Base-by-base conservation (phyloP, 2,113 vertebrate genomes). In the Mirounga angustirostris region DNA sequence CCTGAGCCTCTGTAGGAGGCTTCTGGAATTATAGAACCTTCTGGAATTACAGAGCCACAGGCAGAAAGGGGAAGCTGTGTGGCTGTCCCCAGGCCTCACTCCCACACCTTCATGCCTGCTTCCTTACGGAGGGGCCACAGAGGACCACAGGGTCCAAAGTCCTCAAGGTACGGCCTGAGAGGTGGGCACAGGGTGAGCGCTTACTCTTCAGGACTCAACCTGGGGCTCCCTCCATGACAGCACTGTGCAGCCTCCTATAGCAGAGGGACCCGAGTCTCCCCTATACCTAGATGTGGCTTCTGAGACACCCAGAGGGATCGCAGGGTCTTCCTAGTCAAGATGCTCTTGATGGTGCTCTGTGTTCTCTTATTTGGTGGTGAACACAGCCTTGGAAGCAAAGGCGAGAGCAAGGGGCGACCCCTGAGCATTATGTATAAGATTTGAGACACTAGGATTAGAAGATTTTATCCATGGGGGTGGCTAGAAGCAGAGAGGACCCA, bases 201-300 rank as follows among this genome's bases (percentile, higher is more conserved):
- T 1, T 1, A 12, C 58, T 79, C 61, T 67, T 67, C 46, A 22
- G 52, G 54, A 21, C 40, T 54, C 43, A 21, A 5, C 10, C 54
- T 33, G 26, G 24, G 2, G 2, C n/a, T 86, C 69, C n/a, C 22
- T 21, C 69, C 14, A 0, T 7, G 18, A n/a, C 18, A 4, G 9
- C 7, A 7, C 1, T 1, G 0, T 2, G 28, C 5, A 18, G 28
- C 52, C 33, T 14, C 11, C 18, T 24, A 7, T 3, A n/a, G 61
- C 69, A 1, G 26, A 46, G 52, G 56, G 26, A 9, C 30, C 9
- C 15, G 21, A 65, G 40, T 10, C 24, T 43, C 19, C 65, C 50
- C 5, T 7, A 21, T 21, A 54, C 11, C n/a, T 4, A 9, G 40
- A 16, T 2, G 0, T 9, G 26, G 30, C 56, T 83, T 82, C 69